These are phyloP conservation scores for Pogonomyrmex barbatus DNA, from an alignment of 1,140 invertebrate species.

Conservation along the genomic window DNA sequence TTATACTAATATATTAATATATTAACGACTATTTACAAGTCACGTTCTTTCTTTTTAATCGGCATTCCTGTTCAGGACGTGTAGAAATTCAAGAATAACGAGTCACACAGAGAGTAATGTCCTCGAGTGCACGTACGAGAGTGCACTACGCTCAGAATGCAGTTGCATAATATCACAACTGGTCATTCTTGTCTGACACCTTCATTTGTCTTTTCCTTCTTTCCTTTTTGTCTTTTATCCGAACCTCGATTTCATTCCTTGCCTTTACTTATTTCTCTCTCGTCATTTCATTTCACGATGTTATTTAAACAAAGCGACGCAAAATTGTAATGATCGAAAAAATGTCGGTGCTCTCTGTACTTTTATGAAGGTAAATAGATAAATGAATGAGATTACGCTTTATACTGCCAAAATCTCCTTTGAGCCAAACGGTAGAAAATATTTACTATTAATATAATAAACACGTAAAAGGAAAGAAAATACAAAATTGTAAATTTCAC, in stretches of 20 bases:
- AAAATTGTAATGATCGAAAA: not conserved
- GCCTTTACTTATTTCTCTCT: constrained; percentile 5
- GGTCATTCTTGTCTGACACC: constrained; percentile 25
- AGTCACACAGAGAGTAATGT: constrained; percentile 72
- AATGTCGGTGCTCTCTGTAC: not conserved
- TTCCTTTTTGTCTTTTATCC: constrained; percentile 36
- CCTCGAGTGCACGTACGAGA: constrained; percentile 72
- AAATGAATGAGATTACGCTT: not conserved
- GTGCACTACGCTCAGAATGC: constrained; percentile 71
- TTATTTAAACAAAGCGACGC: not conserved
- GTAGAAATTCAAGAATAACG: constrained; percentile 39
- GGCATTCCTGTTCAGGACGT: constrained; percentile 14
- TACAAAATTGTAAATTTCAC: not conserved
- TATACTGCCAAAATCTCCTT: not conserved
- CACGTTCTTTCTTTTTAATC: not conserved
- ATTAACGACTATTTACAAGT: not conserved
- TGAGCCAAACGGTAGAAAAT: not conserved
- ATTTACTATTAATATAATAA: not conserved
- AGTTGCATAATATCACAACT: constrained; percentile 72
- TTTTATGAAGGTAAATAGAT: not conserved
- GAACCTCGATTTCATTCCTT: not conserved
- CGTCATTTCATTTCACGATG: constrained; percentile 11
- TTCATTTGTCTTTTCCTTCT: constrained; percentile 39
- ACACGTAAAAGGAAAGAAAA: not conserved
- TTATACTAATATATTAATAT: not conserved